Evolutionary conservation across 1,140 invertebrate genomes (phyloP).

Genomic region (Hermetia illucens): DNA sequence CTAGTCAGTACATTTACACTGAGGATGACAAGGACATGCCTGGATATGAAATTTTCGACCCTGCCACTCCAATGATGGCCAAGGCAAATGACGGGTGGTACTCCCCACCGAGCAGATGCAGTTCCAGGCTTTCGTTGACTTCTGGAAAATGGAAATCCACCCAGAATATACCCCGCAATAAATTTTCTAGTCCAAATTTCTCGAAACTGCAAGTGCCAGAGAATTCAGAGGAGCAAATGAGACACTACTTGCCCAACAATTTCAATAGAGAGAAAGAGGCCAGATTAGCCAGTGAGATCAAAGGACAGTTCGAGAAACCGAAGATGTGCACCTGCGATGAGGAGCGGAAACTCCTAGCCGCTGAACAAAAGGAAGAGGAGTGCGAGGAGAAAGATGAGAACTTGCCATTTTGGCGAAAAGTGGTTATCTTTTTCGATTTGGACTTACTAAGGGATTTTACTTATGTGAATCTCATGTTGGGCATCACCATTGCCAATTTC

Average conservation of each 20-base stretch:
- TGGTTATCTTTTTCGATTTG: slow-evolving; percentile 47
- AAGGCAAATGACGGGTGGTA: slow-evolving; percentile 50
- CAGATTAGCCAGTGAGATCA: too few species aligned
- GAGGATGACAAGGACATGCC: slow-evolving; percentile 42
- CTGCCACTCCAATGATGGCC: slow-evolving; percentile 48
- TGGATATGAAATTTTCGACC: slow-evolving; percentile 48
- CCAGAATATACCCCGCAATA: too few species aligned
- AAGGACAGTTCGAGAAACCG: too few species aligned
- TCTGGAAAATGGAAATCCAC: slow-evolving; percentile 2
- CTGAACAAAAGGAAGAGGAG: slow-evolving; percentile 32
- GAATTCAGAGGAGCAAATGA: too few species aligned
- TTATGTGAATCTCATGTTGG: slow-evolving; percentile 50
- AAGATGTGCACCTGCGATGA: slow-evolving; percentile 1
- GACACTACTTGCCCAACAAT: too few species aligned
- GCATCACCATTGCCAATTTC: slow-evolving; percentile 49
- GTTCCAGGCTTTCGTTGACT: slow-evolving; percentile 22
- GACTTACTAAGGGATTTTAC: slow-evolving; percentile 47
- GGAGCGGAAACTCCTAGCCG: neutral
- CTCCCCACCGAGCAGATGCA: too few species aligned
- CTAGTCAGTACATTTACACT: slow-evolving; percentile 51
- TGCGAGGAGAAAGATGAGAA: slow-evolving; percentile 24
- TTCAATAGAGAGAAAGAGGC: too few species aligned
- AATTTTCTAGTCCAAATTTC: too few species aligned
- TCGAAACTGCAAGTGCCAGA: too few species aligned
- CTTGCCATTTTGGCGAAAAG: slow-evolving; percentile 33